phyloP scores from a whole-genome alignment of 2,888 invertebrate genomes.

The Galeruca laticollis region DNA sequence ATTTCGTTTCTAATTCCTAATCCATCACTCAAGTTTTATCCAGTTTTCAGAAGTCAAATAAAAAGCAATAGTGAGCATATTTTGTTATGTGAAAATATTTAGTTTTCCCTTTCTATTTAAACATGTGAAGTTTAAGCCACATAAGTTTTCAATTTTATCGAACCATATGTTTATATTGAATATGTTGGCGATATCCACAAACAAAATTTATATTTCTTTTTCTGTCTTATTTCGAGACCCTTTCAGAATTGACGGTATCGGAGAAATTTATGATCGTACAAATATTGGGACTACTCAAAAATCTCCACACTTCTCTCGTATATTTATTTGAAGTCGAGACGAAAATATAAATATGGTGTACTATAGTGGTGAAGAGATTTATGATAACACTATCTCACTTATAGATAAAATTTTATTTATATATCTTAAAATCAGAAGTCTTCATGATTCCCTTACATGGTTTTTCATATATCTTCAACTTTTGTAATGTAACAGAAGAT shows the following conservation, averaged over 20 bases:
- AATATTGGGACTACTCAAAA: slow-evolving; percentile 13
- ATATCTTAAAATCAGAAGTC: no score
- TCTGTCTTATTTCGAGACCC: background rate
- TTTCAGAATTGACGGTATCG: slow-evolving; percentile 9
- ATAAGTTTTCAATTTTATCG: background rate
- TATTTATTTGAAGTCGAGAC: background rate
- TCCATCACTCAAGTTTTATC: no score
- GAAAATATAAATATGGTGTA: background rate
- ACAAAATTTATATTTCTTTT: background rate
- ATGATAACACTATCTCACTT: background rate
- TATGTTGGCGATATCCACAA: background rate
- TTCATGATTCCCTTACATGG: no score
- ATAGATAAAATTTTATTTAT: background rate
- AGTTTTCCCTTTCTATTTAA: background rate
- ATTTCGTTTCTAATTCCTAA: no score
- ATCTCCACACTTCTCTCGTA: background rate
- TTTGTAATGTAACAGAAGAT: no score
- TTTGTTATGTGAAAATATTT: no score
- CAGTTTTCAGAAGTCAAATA: no score
- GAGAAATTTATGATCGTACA: slow-evolving; percentile 13
- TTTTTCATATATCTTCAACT: no score
- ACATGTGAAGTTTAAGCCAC: background rate
- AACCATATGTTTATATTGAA: background rate
- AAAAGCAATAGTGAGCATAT: no score
- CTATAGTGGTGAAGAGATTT: background rate